phyloP scores from a whole-genome alignment of 2,888 invertebrate genomes.

The Herminia tarsipennalis region DNA sequence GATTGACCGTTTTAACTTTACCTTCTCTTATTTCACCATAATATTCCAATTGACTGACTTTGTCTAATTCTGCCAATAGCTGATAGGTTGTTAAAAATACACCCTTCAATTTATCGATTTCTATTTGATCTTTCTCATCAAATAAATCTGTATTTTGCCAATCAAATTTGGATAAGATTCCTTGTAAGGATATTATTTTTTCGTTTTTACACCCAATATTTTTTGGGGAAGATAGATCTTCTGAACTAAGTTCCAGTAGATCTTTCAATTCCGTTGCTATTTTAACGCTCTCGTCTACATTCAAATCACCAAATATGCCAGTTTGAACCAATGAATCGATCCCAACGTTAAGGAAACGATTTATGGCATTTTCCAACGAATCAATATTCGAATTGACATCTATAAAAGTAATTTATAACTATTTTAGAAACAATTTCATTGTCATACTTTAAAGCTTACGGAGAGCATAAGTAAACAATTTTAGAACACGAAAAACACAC shows the following conservation, averaged over 20 bases:
- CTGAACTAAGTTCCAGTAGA: slow-evolving; percentile 26
- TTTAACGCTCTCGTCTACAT: slow-evolving; percentile 46
- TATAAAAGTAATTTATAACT: slow-evolving; percentile 47
- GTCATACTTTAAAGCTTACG: no score
- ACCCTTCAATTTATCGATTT: slow-evolving; percentile 47
- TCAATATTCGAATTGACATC: slow-evolving; percentile 64
- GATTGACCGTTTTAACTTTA: slow-evolving; percentile 44
- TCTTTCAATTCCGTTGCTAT: slow-evolving; percentile 50
- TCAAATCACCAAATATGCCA: slow-evolving; percentile 34
- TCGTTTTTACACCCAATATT: slow-evolving; percentile 40
- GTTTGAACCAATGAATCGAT: slow-evolving; percentile 41
- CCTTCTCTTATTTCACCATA: slow-evolving; percentile 41
- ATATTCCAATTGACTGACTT: slow-evolving; percentile 32
- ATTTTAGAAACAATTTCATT: background rate
- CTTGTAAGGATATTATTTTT: slow-evolving; percentile 40
- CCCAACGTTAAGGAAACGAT: slow-evolving; percentile 52
- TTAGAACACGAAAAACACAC: no score
- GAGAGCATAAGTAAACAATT: no score
- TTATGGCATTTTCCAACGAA: slow-evolving; percentile 55
- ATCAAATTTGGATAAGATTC: slow-evolving; percentile 52
- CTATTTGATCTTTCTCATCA: slow-evolving; percentile 42
- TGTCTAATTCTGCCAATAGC: slow-evolving; percentile 50
- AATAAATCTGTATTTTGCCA: slow-evolving; percentile 54
- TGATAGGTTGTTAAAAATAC: slow-evolving; percentile 55
- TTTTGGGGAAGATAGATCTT: slow-evolving; percentile 27